Base-by-base conservation (phyloP, 1,140 invertebrate genomes). In the Macrobrachium nipponense region DNA sequence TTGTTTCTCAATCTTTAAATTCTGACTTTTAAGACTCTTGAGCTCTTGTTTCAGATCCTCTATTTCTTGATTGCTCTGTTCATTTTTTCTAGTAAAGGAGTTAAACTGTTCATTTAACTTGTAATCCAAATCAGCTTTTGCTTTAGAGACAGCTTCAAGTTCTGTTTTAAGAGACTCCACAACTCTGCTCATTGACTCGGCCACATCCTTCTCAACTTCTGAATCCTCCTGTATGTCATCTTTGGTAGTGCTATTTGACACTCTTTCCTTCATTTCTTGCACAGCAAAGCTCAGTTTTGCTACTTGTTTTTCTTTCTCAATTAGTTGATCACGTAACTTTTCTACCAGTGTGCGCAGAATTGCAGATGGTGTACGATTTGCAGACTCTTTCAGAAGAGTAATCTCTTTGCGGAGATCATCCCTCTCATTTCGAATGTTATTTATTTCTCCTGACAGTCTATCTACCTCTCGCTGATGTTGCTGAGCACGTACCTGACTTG, bases 281-380 rank as follows among this genome's bases (percentile, higher is more conserved):
- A 88, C 70, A 75, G 82, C 82, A 36, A 62, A 27, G 60, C 58
- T 68, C 11, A 88, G 70, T 43, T 64, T 88, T 17, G 82, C 75
- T 14, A 88, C 81, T 58, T 88, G 87, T 44, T 88, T 88, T 51
- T 88, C 87, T 43, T 88, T 88, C 20, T 88, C 87, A 75, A 88
- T 88, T 12, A 88, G 82, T 62, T 85, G 87, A 60, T 88, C 87
- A 36, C 87, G 77, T 18, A 88, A 64, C 51, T 88, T 88, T n/a
- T 88, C 87, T n/a, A 88, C 82, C 59, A 88, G 60, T 20, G 87
- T 88, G 23, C 78, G 58, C 17, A 88, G 59, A 51, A 88, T 88
- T 14, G 62, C 78, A 64, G 87, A 88, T 11, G 87, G 87, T 20
- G 82, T 84, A n/a, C 82, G 76, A 43, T 58, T 76, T 14, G 87